Percentiles rank a stretch among this genome's conserved stretches.
These are phyloP conservation scores for Ellobium chinense DNA, from an alignment of 2,888 invertebrate genomes.

Conservation along the genomic window DNA sequence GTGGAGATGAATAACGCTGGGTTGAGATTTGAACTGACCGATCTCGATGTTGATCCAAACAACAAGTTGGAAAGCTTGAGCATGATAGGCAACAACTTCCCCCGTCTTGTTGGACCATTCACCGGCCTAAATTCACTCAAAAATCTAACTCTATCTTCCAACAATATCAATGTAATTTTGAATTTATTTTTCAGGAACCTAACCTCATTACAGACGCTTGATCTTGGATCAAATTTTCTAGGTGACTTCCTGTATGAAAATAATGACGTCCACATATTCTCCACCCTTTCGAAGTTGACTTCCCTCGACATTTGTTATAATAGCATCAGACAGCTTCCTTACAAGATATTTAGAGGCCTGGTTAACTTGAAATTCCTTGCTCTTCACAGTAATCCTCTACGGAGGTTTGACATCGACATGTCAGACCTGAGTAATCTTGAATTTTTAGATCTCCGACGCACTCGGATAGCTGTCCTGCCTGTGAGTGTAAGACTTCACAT, in stretches of 20 bases:
- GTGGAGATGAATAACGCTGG: slow-evolving; percentile 3
- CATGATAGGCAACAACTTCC: not conserved
- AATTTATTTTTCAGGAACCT: not conserved
- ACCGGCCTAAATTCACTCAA: not conserved
- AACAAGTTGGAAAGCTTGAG: not conserved
- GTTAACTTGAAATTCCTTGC: not conserved
- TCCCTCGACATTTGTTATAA: not conserved
- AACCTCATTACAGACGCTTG: not conserved
- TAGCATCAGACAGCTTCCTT: not conserved
- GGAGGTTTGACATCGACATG: not conserved
- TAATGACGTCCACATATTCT: not conserved
- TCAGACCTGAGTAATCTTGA: not conserved
- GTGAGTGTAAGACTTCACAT: not conserved
- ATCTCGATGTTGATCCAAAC: not conserved
- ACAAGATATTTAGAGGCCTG: not conserved
- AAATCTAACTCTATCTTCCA: not conserved
- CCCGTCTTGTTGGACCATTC: not conserved
- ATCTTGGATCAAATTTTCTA: not conserved
- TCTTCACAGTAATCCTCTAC: not conserved
- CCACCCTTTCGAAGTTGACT: not conserved
- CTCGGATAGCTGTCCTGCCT: not conserved
- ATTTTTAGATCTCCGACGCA: not conserved
- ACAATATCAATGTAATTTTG: not conserved
- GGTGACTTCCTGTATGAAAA: not conserved
- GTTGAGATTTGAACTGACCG: not conserved